These are phyloP conservation scores for Drosophila multiciliata DNA, from an alignment of 2,888 invertebrate genomes.

Conservation along the genomic window DNA sequence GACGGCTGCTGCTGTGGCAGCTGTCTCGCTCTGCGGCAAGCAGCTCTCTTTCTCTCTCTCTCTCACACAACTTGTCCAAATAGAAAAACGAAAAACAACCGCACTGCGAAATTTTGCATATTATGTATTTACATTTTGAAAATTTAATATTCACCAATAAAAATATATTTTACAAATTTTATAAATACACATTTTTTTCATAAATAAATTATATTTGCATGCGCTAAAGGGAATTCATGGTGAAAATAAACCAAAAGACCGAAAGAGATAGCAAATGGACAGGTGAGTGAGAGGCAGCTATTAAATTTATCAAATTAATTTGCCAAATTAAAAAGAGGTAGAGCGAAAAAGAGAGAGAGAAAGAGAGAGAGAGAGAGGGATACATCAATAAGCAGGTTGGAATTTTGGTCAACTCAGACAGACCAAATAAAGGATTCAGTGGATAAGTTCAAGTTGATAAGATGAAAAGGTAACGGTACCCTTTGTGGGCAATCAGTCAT, in stretches of 20 bases:
- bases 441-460: constrained; percentile 44
- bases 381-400: constrained; percentile 38
- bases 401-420: constrained; percentile 39
- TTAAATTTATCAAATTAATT: constrained; percentile 66
- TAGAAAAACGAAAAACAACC: constrained; percentile 32
- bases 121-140: constrained; percentile 52
- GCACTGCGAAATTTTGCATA: constrained; percentile 52
- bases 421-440: constrained; percentile 14
- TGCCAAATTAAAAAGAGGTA: constrained; percentile 55
- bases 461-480: constrained; percentile 50
- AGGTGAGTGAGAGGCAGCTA: constrained; percentile 6
- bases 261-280: neutral
- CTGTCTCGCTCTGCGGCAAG: constrained; percentile 26
- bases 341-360: neutral
- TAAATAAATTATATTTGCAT: constrained; percentile 3
- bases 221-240: neutral
- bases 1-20: constrained; percentile 30
- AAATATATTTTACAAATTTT: constrained; percentile 33
- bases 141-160: constrained; percentile 38
- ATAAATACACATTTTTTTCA: neutral
- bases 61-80: constrained; percentile 32
- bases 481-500: constrained; percentile 57
- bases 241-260: no score
- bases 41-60: constrained; percentile 15
- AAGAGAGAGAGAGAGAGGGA: neutral